Evolutionary conservation across 2,113 vertebrate species (phyloP).

Genomic region (Pomatostomus ruficeps): DNA sequence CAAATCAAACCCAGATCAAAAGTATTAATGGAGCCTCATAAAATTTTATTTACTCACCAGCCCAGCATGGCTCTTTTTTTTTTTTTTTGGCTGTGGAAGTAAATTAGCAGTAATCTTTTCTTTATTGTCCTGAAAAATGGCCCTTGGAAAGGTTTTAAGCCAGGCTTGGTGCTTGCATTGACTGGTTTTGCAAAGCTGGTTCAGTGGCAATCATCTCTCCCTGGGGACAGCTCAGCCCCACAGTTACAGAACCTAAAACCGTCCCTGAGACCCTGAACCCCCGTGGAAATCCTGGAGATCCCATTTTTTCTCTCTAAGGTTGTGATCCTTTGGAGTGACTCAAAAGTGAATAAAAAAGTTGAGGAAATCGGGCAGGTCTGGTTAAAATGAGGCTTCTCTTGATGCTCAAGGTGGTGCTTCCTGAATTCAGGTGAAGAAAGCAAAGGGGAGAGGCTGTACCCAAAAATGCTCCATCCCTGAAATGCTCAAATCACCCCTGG

Average conservation of each 20-base stretch:
- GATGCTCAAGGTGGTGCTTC: background rate
- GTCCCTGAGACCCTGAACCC: background rate
- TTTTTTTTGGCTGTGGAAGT: background rate
- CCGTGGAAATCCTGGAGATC: background rate
- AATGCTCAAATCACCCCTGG: background rate
- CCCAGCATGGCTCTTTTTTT: background rate
- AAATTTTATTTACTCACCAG: background rate
- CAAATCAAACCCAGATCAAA: background rate
- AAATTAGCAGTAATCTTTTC: slow-evolving; percentile 20
- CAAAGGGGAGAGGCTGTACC: background rate
- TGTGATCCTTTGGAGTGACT: background rate
- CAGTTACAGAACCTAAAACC: background rate
- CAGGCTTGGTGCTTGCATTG: background rate
- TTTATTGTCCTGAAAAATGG: slow-evolving; percentile 15
- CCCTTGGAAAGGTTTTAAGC: slow-evolving; percentile 4
- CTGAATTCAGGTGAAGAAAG: background rate
- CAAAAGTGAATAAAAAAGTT: background rate
- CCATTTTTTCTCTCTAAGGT: background rate
- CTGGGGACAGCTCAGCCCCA: slow-evolving; percentile 1
- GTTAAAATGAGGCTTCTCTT: background rate
- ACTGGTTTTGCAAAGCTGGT: slow-evolving; percentile 4
- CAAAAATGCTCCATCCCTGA: background rate
- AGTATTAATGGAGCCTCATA: background rate
- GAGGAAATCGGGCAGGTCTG: background rate
- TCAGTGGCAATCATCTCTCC: background rate